Conservation (phyloP, 1,140 invertebrate species). For the Idris sp. region DNA sequence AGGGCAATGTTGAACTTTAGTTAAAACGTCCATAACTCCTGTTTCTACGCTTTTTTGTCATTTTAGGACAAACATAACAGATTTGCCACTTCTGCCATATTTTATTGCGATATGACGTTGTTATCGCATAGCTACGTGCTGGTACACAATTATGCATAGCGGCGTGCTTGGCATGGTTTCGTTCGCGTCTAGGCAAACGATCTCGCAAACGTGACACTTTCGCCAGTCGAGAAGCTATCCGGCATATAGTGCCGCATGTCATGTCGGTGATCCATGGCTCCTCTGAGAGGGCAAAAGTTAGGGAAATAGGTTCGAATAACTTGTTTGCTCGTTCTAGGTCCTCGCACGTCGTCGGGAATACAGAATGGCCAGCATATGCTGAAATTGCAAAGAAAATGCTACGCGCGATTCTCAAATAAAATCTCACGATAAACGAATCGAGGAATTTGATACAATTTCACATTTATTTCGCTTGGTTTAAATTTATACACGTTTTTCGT, state of each 20-base stretch:
- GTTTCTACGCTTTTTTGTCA: constrained; percentile 57
- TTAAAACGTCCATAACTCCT: constrained; percentile 46
- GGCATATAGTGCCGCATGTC: constrained; percentile 68
- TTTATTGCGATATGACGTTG: constrained; percentile 77
- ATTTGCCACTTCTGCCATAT: constrained; percentile 61
- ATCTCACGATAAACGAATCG: constrained; percentile 58
- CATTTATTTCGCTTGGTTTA: constrained; percentile 36
- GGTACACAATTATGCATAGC: constrained; percentile 78
- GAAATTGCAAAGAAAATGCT: constrained; percentile 70
- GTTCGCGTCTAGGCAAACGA: constrained; percentile 63
- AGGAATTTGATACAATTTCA: constrained; percentile 57
- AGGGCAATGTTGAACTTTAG: constrained; percentile 26
- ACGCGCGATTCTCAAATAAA: constrained; percentile 56
- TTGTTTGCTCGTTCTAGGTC: constrained; percentile 74
- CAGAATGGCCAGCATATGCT: constrained; percentile 69
- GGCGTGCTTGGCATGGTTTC: constrained; percentile 68
- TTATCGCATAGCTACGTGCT: constrained; percentile 74
- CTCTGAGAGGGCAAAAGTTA: constrained; percentile 75
- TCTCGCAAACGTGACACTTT: constrained; percentile 65
- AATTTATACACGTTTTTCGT: constrained; percentile 32
- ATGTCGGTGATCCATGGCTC: constrained; percentile 76
- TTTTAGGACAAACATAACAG: constrained; percentile 61
- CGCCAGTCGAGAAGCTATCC: constrained; percentile 58
- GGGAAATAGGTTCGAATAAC: constrained; percentile 78
- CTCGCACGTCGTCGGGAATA: constrained; percentile 72